Percentiles rank a stretch among this genome's conserved stretches.
These are phyloP conservation scores for Channa striata DNA, from an alignment of 2,797 vertebrate species.

Conservation along the genomic window DNA sequence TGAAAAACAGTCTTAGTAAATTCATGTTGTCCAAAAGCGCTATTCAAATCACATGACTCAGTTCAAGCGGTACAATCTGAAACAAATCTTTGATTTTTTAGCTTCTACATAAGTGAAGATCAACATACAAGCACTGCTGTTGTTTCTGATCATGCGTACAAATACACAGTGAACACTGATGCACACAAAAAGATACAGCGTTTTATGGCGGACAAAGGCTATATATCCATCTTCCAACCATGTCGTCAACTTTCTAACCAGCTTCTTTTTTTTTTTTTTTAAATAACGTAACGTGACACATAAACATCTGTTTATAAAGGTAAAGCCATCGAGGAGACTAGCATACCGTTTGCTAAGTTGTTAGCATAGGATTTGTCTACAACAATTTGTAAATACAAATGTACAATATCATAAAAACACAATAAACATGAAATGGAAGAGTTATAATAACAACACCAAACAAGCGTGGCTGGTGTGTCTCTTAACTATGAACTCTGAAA, in stretches of 20 bases:
- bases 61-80: background rate
- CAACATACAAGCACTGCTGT: background rate
- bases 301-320: background rate
- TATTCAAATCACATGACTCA: constrained; percentile 54
- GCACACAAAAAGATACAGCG: constrained; percentile 13
- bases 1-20: constrained; percentile 33
- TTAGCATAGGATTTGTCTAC: background rate
- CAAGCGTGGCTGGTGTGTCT: background rate
- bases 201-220: background rate
- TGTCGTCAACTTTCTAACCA: fast-evolving
- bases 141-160: background rate
- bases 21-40: constrained; percentile 23
- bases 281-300: background rate
- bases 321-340: constrained; percentile 18
- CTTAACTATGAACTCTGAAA: constrained; percentile 14
- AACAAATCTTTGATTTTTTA: background rate
- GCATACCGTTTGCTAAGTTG: constrained; percentile 5
- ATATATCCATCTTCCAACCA: background rate
- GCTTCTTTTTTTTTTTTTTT: background rate
- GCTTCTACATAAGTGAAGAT: background rate
- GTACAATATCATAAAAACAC: background rate
- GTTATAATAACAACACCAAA: background rate
- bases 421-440: background rate
- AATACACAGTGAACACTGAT: background rate
- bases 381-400: no score